Percentiles rank a stretch among this genome's conserved stretches.
Evolutionary conservation across 2,113 vertebrate species (phyloP).

Genomic region (Chionodraco myersi): DNA sequence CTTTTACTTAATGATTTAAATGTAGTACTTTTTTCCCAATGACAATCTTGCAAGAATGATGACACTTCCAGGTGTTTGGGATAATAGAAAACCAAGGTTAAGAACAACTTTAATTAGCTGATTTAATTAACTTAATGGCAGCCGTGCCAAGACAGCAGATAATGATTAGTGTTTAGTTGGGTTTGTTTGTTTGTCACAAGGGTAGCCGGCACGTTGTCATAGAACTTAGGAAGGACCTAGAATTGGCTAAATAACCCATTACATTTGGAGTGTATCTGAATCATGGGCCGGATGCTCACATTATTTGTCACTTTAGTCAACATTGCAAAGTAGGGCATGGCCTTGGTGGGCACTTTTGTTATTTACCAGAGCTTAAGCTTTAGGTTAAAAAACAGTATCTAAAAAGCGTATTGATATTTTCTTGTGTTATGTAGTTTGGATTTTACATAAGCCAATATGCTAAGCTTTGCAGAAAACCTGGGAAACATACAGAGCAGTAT

Average conservation of each 20-base stretch:
- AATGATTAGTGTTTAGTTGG: neutral
- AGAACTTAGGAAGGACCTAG: too few relatives aligned
- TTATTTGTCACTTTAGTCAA: too few relatives aligned
- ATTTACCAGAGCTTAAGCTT: neutral
- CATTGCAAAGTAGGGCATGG: too few relatives aligned
- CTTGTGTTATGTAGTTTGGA: conserved; percentile 3
- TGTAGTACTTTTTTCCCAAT: conserved; percentile 5
- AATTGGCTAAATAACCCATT: too few relatives aligned
- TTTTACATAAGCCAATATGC: neutral
- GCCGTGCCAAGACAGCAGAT: neutral
- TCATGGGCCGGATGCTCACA: too few relatives aligned
- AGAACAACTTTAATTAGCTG: neutral
- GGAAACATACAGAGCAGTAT: neutral
- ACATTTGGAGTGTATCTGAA: too few relatives aligned
- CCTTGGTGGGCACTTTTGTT: too few relatives aligned
- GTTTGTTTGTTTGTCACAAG: too few relatives aligned
- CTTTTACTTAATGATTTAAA: conserved; percentile 22
- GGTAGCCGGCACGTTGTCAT: too few relatives aligned
- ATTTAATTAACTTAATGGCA: neutral
- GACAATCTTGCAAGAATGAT: conserved; percentile 7
- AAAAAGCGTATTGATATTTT: neutral
- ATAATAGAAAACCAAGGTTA: neutral
- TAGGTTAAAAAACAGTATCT: neutral
- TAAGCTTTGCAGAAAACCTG: conserved; percentile 7
- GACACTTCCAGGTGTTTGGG: neutral